Evolutionary conservation across 2,113 vertebrate genomes (phyloP).

Genomic region (Sander vitreus): DNA sequence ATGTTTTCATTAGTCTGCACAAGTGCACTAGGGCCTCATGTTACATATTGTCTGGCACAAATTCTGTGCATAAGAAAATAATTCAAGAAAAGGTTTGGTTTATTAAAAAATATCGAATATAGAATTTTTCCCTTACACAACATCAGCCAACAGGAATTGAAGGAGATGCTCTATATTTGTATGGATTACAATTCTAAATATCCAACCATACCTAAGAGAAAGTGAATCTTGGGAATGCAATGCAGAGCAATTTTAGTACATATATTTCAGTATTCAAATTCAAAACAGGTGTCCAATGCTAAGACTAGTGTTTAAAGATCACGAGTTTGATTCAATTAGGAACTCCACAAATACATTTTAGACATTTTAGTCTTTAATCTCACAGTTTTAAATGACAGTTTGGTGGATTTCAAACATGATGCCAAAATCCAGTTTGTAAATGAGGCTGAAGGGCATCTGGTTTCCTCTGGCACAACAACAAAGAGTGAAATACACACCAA

Average conservation of each 20-base stretch:
- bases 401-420: conserved; percentile 11
- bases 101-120: neutral
- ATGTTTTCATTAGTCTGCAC: conserved; percentile 45
- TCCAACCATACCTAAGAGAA: neutral
- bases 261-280: conserved; percentile 17
- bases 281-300: neutral
- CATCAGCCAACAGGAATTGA: neutral
- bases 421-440: conserved; percentile 11
- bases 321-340: neutral
- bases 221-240: neutral
- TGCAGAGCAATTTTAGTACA: neutral
- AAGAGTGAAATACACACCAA: conserved; percentile 20
- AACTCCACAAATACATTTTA: neutral
- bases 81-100: neutral
- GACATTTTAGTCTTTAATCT: conserved; percentile 18
- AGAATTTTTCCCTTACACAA: neutral
- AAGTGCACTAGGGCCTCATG: conserved; percentile 14
- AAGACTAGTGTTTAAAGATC: neutral
- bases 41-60: neutral
- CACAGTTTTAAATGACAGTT: conserved; percentile 10
- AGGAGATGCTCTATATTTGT: neutral
- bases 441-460: neutral
- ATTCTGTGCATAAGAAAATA: neutral
- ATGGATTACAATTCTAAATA: neutral
- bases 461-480: conserved; percentile 31